Base-by-base conservation (phyloP, 2,113 vertebrate species). In the Eurystomus gularis region DNA sequence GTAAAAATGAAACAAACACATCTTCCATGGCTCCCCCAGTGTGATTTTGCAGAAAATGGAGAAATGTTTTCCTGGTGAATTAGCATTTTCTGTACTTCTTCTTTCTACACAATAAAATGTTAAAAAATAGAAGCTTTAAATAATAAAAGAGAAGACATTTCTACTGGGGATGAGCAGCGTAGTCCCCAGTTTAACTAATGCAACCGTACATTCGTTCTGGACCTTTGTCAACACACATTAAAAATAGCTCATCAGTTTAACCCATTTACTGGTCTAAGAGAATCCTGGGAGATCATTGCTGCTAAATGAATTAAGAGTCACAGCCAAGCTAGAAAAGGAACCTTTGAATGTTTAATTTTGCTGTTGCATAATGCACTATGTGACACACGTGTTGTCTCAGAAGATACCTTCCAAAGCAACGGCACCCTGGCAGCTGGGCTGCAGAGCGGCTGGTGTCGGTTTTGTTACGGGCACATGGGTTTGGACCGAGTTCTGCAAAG, bases 161-260 rank as follows among this genome's bases (percentile, higher is more conserved):
- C 44, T 93, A 17, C 19, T 77, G 78, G 57, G 80, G 54, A 54
- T 89, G 88, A 90, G 95, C 79, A 69, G 86, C 86, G 69, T 17
- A 86, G 77, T 44, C 49, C 46, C 86, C 65, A 40, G 0, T 82
- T 89, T 89, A 60, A 52, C 84, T 96, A 65, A 95, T 95, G 88
- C n/a, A 68, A 54, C 64, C 64, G 76, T 75, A 64, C 86, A 58
- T 87, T 91, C 77, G 65, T 94, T 76, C 82, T 90, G 90, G 76
- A 92, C 79, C 75, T 96, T 96, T 97, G 96, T 97, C 97, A 97
- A 13, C 86, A 90, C 86, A 78, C 87, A 96, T 97, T 96, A 97
- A 96, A 97, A 97, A 94, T 96, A 87, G 64, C 82, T 92, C 93
- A 96, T 95, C 90, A 35, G 51, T 92, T 97, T 91, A 96, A 92